Base-by-base conservation (phyloP, 2,888 invertebrate genomes). In the Metopia argyrocephala region DNA sequence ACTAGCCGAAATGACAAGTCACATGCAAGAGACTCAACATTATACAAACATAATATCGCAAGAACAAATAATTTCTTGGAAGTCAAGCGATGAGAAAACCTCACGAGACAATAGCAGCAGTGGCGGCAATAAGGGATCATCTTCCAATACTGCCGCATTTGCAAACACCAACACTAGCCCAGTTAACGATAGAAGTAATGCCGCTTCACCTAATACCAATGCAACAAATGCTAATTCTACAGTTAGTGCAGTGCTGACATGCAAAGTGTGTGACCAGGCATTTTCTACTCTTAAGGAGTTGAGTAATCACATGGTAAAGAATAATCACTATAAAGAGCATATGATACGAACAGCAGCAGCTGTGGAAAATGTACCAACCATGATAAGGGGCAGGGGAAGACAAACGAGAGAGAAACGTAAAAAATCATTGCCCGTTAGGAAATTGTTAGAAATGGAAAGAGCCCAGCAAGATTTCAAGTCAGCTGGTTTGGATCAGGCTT, bases 21-120 rank as follows among this genome's bases (percentile, higher is more conserved):
- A 98, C 90, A 98, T 98, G 98, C 98, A 98, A 90, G 96, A 98
- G 88, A 98, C 98, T 25, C 98, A 98, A 89, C 98, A 98, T 89
- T 98, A 98, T 89, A 98, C 98, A 0, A 98, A 98, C 89, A 98
- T 98, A 84, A 98, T 98, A 87, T 98, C 98, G 18, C 97, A 97
- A 90, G 97, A 97, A 90, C 97, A 98, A 91, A 97, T 98, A 75
- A 97, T 97, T 87, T 97, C 97, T 20, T 97, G 97, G 97, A 95
- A 97, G 87, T 96, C 96, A 0, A 94, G 96, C 0, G 97, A 97
- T 84, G 97, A 96, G 86, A 92, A 93, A 79, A 94, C 94, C 20
- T 92, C 93, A 20, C 90, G 92, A 27, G 88, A 91, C 31, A 78
- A 76, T 45, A 71, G 78, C 87, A 87, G 15, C 83, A 86, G 20